Percentiles rank a stretch among this genome's conserved stretches.
Conservation (phyloP, 2,113 vertebrate genomes). For the Herpailurus yagouaroundi region DNA sequence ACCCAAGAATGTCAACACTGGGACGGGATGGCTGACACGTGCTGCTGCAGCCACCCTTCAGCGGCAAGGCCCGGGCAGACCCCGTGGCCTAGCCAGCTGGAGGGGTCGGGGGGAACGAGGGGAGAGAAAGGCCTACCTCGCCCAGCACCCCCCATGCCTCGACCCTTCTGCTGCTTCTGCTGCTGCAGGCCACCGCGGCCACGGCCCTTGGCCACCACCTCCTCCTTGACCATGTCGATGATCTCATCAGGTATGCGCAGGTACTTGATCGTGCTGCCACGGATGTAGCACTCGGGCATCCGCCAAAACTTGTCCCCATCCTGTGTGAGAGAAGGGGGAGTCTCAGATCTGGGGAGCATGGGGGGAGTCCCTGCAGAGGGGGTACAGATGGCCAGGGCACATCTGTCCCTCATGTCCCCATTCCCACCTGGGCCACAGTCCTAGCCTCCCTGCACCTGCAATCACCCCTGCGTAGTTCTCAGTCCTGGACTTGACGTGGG, state of each 20-base stretch:
- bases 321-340: constrained; percentile 75
- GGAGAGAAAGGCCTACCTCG: constrained; percentile 85
- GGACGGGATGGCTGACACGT: neutral
- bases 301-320: constrained; percentile 99
- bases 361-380: rapidly evolving
- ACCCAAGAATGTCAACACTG: neutral
- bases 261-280: constrained; percentile 99
- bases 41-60: neutral
- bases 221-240: constrained; percentile 99
- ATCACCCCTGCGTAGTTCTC: neutral
- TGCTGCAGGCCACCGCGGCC: constrained; percentile 95
- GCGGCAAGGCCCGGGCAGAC: neutral
- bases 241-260: constrained; percentile 97
- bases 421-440: neutral
- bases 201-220: constrained; percentile 95
- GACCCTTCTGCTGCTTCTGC: constrained; percentile 96
- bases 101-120: neutral
- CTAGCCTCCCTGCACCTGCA: neutral
- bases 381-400: neutral
- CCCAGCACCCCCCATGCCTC: constrained; percentile 91
- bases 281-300: constrained; percentile 98
- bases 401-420: neutral
- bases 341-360: neutral
- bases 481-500: rapidly evolving
- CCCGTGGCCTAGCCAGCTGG: neutral